Evolutionary conservation across 2,113 vertebrate genomes (phyloP), one percentile per base, ranked within the genome.

Genomic region (Sigmodon hispidus): DNA sequence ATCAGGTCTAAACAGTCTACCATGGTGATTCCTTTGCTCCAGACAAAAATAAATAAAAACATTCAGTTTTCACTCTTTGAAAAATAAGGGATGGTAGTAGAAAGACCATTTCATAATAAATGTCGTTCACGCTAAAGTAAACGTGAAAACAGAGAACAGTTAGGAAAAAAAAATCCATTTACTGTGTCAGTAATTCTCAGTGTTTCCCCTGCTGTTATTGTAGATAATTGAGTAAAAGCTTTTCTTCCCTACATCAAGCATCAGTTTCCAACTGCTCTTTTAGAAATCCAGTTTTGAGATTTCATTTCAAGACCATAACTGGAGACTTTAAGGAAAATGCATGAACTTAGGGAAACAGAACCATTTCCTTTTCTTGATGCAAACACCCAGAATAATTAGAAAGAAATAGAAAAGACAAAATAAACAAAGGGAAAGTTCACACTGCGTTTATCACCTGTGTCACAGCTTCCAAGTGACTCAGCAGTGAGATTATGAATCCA

Each of bases 221-320:
- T 89, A 97, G 97, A 98, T 92, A 96, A 97, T 97, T 97, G 97
- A 97, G 96, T 97, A 94, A 97, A 97, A 97, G 97, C 96, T 97
- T 97, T 97, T 89, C 88, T 96, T 96, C 63, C 67, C 94, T 96
- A 96, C 85, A 94, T 96, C 90, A 96, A 96, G 95, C 90, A 95
- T 96, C 97, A 95, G 96, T 97, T 97, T 96, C 94, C 96, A 96
- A 97, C 94, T 95, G 94, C 96, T 97, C 73, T 93, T 96, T 96
- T 94, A 95, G 96, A 97, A 97, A 97, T 96, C 95, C 95, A 70
- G 86, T 95, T 96, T 94, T 97, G 96, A 96, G 92, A 96, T 96
- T 97, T 96, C 59, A 76, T 89, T 97, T 96, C 93, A 96, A 96
- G 93, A 97, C 96, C 96, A 94, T 97, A 95, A 96, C 93, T 89